phyloP scores from a whole-genome alignment of 2,113 vertebrate species.

The Catharus minimus region DNA sequence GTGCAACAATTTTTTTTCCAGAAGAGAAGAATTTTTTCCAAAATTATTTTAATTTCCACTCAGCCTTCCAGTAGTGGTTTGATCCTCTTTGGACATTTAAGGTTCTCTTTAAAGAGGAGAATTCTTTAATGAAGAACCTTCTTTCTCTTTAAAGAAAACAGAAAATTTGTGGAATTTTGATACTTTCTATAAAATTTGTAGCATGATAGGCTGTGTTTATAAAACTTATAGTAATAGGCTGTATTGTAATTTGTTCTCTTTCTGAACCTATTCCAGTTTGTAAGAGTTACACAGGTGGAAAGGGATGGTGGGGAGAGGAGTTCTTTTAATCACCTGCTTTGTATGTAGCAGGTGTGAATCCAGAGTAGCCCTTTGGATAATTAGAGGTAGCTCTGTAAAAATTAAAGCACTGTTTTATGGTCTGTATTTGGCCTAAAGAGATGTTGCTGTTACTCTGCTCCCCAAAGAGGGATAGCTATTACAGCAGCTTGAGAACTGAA shows the following conservation, averaged over 20 bases:
- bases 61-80: not conserved
- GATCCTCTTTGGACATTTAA: not conserved
- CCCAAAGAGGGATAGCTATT: not conserved
- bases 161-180: not conserved
- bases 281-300: not conserved
- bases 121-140: too few species aligned
- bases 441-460: not conserved
- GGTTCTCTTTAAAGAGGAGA: not conserved
- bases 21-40: not conserved
- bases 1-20: not conserved
- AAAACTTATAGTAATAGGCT: not conserved
- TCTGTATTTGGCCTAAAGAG: too few species aligned
- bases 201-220: not conserved
- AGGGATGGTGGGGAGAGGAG: not conserved
- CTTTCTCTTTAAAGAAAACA: not conserved
- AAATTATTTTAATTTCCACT: not conserved
- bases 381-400: not conserved
- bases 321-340: not conserved
- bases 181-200: not conserved
- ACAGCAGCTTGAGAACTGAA: not conserved
- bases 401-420: not conserved
- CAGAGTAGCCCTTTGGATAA: not conserved
- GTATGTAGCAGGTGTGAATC: not conserved
- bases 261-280: not conserved
- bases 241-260: not conserved